Base-by-base conservation (phyloP, 2,888 invertebrate species). In the Lymantria dispar region DNA sequence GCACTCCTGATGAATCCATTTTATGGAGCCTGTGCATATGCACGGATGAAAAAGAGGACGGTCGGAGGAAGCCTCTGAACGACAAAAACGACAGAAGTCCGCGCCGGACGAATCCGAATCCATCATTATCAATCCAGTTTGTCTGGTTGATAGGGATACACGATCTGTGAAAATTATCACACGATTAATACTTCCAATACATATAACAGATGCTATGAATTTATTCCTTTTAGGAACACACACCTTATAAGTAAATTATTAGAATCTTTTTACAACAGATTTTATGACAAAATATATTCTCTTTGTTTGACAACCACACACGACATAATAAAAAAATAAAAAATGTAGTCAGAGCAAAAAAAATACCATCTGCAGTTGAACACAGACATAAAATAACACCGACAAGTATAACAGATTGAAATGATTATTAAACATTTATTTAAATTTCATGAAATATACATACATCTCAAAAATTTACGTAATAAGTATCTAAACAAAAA, bases 1-100 rank as follows among this genome's bases (percentile, higher is more conserved):
- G 87, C 99, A 99, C 80, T 99, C 99, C 86, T 99, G 99, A 87
- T 99, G 99, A 55, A 99, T 99, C 94, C 97, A 99, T 91, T 99
- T 99, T 70, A 99, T 99, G 70, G 98, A 98, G 48, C 99, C 99
- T 29, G 99, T 99, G 82, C 99, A 99, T 49, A 99, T 98, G 85
- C 99, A 99, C 0, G 99, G 99, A 88, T 99, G 98, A 84, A 98
- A 99, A 9, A 99, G 92, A 0, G 98, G 98, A 63, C 98, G 94
- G 74, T 99, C 99, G 11, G 95, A 92, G 42, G 96, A 92, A 42
- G 97, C 98, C 85, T 99, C 99, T 63, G 98, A 98, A 61, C 99
- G 95, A 86, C 99, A 99, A 72, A 99, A 99, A 76, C 99, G 95
- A 91, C 99, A 99, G 77, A 99, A 99, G 88, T 98, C 98, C 83